Evolutionary conservation across 2,888 invertebrate genomes (phyloP), one percentile per base, ranked within the genome.

Genomic region (Frankliniella fusca): DNA sequence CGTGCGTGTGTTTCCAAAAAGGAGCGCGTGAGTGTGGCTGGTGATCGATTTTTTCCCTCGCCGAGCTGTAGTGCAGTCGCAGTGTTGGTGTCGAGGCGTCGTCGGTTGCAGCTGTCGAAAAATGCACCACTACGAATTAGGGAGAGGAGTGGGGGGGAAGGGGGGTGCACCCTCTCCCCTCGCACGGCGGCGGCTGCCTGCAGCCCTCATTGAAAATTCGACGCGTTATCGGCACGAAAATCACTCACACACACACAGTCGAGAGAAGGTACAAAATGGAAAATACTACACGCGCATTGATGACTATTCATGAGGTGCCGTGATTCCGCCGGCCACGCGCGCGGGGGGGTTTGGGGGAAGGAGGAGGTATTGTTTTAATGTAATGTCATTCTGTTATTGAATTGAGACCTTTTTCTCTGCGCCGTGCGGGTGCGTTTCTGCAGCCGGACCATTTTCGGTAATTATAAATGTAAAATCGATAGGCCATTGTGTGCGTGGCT

Each of bases 31-130:
- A 23, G 12, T 27, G 70, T 27, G 70, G 23, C 23, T 76, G 70
- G 54, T 12, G 70, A 76, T 76, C 70, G 70, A 76, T 76, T 76
- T 76, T 76, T 76, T 76, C 70, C 70, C 70, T 76, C 70, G 70
- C 27, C n/a, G 70, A 12, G 70, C 70, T 12, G 70, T 15, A 54
- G 54, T 54, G 54, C 38, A 54, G 54, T 54, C 15, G 18, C 15
- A 15, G 54, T 15, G 54, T 12, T 15, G 27, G 70, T 76, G 70
- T 76, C 70, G 70, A 76, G 70, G 70, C 27, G 70, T 8, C 12
- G 23, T 76, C 70, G 27, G 23, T 38, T 76, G 70, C 70, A 76
- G 70, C 70, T 76, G 70, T 76, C 70, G 70, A 76, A 76, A 76
- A 76, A 76, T 76, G 70, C 70, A 76, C 27, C 27, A 23, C 27